phyloP scores from a whole-genome alignment of 2,797 vertebrate species.

The Pseudopleuronectes americanus region DNA sequence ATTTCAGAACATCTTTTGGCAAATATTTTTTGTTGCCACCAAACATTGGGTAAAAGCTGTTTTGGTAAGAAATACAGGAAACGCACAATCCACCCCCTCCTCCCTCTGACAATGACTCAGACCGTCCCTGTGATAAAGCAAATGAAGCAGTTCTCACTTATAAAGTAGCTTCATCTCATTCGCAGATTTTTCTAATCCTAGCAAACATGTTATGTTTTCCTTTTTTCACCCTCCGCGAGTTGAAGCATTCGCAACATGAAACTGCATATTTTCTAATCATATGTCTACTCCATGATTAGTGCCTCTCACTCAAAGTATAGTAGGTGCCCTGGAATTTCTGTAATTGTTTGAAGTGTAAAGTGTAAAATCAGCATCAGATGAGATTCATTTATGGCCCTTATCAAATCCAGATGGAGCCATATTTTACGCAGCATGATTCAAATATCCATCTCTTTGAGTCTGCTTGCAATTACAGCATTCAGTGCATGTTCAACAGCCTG shows the following conservation, averaged over 20 bases:
- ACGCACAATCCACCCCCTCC: conserved; percentile 6
- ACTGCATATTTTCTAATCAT: conserved; percentile 52
- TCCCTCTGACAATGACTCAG: conserved; percentile 10
- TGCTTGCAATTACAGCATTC: conserved; percentile 78
- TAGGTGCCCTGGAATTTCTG: conserved; percentile 67
- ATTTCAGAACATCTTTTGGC: conserved; percentile 54
- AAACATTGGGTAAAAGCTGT: conserved; percentile 65
- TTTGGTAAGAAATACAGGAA: conserved; percentile 59
- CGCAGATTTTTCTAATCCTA: conserved; percentile 37
- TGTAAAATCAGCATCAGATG: conserved; percentile 75
- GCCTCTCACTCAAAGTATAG: conserved; percentile 47
- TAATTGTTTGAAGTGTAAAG: conserved; percentile 78
- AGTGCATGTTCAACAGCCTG: conserved; percentile 72
- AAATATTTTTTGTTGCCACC: conserved; percentile 60
- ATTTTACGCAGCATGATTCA: conserved; percentile 76
- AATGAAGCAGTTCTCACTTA: conserved; percentile 17
- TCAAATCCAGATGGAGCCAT: conserved; percentile 79
- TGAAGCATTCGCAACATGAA: conserved; percentile 38
- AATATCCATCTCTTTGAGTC: conserved; percentile 75
- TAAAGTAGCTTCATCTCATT: conserved; percentile 1
- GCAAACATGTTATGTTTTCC: background rate
- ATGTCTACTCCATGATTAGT: conserved; percentile 49
- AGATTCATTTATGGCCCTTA: conserved; percentile 68
- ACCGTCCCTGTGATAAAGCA: conserved; percentile 13
- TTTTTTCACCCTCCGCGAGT: background rate